Percentiles rank a stretch among this genome's conserved stretches.
These are phyloP conservation scores for Hassar affinis DNA, from an alignment of 2,113 vertebrate species.

Conservation along the genomic window DNA sequence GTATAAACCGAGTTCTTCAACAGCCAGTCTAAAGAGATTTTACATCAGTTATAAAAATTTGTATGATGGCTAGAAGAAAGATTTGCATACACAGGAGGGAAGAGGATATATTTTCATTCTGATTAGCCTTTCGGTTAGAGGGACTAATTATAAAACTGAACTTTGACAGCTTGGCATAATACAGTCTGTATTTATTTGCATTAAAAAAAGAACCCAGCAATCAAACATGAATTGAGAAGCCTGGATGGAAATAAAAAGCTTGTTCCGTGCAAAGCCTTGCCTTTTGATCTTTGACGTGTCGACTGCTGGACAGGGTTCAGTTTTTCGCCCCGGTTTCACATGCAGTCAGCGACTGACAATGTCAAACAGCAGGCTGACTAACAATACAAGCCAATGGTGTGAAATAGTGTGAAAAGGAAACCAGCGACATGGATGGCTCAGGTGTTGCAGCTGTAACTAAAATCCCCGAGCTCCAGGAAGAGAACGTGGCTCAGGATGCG, in stretches of 20 bases:
- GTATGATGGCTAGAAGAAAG: background rate
- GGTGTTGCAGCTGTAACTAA: conserved; percentile 68
- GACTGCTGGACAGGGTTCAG: conserved; percentile 46
- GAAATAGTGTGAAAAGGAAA: conserved; percentile 70
- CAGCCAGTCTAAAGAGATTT: background rate
- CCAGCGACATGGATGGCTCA: conserved; percentile 56
- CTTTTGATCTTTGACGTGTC: conserved; percentile 39
- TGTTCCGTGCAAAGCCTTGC: background rate
- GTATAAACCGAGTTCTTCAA: background rate
- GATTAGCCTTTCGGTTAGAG: conserved; percentile 2
- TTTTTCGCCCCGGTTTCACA: conserved; percentile 40
- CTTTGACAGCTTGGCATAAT: conserved; percentile 12
- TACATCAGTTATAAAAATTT: conserved; percentile 19
- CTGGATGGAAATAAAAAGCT: conserved; percentile 15
- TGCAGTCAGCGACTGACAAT: conserved; percentile 44
- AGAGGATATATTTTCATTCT: background rate
- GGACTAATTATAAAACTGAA: background rate
- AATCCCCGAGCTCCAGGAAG: conserved; percentile 55
- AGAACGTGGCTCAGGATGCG: conserved; percentile 62
- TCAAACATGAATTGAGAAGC: background rate
- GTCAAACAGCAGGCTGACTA: conserved; percentile 59
- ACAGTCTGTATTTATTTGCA: conserved; percentile 15
- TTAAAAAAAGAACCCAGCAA: background rate
- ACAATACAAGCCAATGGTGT: conserved; percentile 64
- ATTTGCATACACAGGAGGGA: conserved; percentile 14